phyloP scores from a whole-genome alignment of 2,797 vertebrate genomes.

The Sebastes alutus region DNA sequence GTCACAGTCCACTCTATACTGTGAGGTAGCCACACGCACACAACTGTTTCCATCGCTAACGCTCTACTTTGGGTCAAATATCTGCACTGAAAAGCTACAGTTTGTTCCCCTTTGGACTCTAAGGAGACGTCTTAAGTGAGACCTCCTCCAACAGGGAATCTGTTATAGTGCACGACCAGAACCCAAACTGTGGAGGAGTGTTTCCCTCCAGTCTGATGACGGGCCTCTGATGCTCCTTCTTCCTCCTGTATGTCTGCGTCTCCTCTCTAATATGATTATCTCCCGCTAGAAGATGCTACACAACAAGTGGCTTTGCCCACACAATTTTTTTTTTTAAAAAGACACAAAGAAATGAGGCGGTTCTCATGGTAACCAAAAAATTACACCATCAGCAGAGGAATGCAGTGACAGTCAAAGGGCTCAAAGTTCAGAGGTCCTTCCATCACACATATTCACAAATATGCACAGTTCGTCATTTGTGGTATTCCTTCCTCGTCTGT shows the following conservation, averaged over 20 bases:
- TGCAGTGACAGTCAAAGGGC: conserved; percentile 68
- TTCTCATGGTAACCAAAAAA: conserved; percentile 68
- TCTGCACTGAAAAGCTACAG: conserved; percentile 46
- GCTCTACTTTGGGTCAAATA: conserved; percentile 36
- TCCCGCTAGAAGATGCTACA: conserved; percentile 82
- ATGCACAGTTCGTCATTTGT: conserved; percentile 68
- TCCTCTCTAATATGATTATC: conserved; percentile 80
- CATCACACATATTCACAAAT: conserved; percentile 70
- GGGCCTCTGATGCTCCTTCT: conserved; percentile 39
- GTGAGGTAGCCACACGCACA: conserved; percentile 88
- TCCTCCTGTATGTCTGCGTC: conserved; percentile 47
- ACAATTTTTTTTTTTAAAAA: background rate
- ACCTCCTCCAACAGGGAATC: conserved; percentile 34
- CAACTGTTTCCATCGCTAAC: conserved; percentile 85
- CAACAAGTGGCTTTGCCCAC: conserved; percentile 74
- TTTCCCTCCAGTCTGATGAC: conserved; percentile 36
- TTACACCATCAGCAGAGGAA: conserved; percentile 69
- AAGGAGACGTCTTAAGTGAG: conserved; percentile 19
- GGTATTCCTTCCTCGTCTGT: conserved; percentile 67
- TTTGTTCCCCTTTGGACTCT: conserved; percentile 25
- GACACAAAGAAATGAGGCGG: conserved; percentile 58
- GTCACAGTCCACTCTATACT: conserved; percentile 90
- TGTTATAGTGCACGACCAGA: conserved; percentile 52
- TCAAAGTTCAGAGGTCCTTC: conserved; percentile 66
- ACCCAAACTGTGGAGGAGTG: conserved; percentile 33